phyloP scores from a whole-genome alignment of 2,797 vertebrate genomes.

The Tenualosa thibaudeaui region DNA sequence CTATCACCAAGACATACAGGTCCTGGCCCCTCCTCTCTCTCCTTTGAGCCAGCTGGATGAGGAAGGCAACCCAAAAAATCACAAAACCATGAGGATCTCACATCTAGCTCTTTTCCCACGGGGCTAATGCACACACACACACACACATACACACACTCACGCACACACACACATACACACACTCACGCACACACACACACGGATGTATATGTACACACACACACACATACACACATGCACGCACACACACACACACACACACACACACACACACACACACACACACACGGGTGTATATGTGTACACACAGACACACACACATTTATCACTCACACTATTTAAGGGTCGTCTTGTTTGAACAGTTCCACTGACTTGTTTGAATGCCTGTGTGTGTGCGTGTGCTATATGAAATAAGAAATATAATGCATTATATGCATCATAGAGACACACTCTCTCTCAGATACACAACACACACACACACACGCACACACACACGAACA shows the following conservation, averaged over 20 bases:
- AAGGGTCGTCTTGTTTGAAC: too few relatives aligned
- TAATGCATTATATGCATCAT: not conserved
- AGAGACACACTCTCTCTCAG: not conserved
- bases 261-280: not conserved
- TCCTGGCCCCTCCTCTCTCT: not conserved
- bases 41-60: not conserved
- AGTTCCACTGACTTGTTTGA: not conserved
- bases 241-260: not conserved
- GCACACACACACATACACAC: not conserved
- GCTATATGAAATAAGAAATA: too few relatives aligned
- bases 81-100: conserved; percentile 43
- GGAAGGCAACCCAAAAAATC: not conserved
- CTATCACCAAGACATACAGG: conserved; percentile 35
- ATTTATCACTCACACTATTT: not conserved
- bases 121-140: conserved; percentile 45
- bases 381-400: not conserved
- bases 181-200: not conserved
- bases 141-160: not conserved
- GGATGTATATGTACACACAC: not conserved
- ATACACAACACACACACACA: conserved; percentile 8
- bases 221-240: not conserved
- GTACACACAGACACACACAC: not conserved
- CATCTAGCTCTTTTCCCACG: conserved; percentile 58
- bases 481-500: not conserved
- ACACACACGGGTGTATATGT: not conserved